A percentile compares a stretch with the other conserved stretches of the same genome.
These are phyloP conservation scores for Microplitis manilae DNA, from an alignment of 2,888 invertebrate species.

Conservation along the genomic window DNA sequence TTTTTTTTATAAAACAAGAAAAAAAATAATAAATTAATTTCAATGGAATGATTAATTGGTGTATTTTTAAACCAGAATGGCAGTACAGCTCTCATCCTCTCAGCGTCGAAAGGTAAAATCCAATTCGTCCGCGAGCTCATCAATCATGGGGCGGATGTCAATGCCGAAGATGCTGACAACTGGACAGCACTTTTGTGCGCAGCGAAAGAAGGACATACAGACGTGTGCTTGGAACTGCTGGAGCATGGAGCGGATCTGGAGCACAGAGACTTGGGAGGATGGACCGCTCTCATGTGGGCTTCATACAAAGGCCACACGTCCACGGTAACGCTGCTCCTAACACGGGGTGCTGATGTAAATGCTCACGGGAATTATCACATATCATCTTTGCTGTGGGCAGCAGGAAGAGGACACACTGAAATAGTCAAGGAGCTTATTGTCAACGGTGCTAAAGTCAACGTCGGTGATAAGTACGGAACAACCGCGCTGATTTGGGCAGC, in stretches of 20 bases:
- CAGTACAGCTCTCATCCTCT: slow-evolving; percentile 93
- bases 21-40: slow-evolving; percentile 8
- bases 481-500: slow-evolving; percentile 97
- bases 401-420: slow-evolving; percentile 90
- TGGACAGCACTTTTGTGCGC: slow-evolving; percentile 95
- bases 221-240: slow-evolving; percentile 85
- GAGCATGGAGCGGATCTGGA: slow-evolving; percentile 90
- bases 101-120: slow-evolving; percentile 87
- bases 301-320: slow-evolving; percentile 91
- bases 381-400: slow-evolving; percentile 93
- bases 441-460: slow-evolving; percentile 93
- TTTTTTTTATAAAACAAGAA: background rate
- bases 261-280: slow-evolving; percentile 93
- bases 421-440: slow-evolving; percentile 88
- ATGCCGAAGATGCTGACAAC: slow-evolving; percentile 92
- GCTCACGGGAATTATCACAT: slow-evolving; percentile 97
- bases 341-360: slow-evolving; percentile 93
- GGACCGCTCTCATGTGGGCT: slow-evolving; percentile 98
- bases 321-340: slow-evolving; percentile 83
- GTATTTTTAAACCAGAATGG: slow-evolving; percentile 80
- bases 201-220: slow-evolving; percentile 88
- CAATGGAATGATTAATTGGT: background rate
- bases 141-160: slow-evolving; percentile 92
- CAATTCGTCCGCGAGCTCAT: slow-evolving; percentile 89
- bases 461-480: slow-evolving; percentile 97